A percentile compares a stretch with the other conserved stretches of the same genome.
phyloP scores from a whole-genome alignment of 2,888 invertebrate species.

The Nebria salina region DNA sequence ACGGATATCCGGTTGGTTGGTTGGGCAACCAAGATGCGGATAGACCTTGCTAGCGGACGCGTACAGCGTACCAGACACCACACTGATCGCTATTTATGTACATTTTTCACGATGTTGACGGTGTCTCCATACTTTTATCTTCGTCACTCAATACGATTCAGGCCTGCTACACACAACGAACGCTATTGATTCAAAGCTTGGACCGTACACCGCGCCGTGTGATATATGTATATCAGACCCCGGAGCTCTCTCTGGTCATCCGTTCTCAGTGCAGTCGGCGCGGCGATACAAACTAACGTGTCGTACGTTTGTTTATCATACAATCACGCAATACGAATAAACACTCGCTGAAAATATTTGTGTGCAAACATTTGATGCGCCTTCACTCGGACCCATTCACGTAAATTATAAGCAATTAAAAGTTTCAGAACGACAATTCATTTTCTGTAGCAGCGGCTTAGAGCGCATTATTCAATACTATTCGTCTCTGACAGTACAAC shows the following conservation, averaged over 20 bases:
- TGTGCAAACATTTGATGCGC: not conserved
- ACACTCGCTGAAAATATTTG: not conserved
- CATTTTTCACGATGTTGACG: constrained; percentile 57
- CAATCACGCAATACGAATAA: not conserved
- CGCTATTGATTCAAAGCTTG: constrained; percentile 61
- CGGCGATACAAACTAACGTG: not conserved
- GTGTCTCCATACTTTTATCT: constrained; percentile 58
- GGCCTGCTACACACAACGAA: constrained; percentile 54
- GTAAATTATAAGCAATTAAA: constrained; percentile 60
- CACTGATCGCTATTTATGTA: constrained; percentile 52
- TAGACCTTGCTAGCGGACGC: constrained; percentile 4
- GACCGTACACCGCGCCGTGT: constrained; percentile 55
- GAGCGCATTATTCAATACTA: constrained; percentile 14
- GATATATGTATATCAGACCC: constrained; percentile 57
- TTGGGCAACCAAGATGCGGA: constrained; percentile 9
- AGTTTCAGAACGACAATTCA: constrained; percentile 57
- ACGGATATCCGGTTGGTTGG: constrained; percentile 8
- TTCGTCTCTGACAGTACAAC: constrained; percentile 19
- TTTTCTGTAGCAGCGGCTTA: constrained; percentile 23
- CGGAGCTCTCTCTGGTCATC: constrained; percentile 55
- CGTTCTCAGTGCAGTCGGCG: constrained; percentile 50
- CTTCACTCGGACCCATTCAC: constrained; percentile 31
- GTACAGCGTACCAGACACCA: constrained; percentile 15
- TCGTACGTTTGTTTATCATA: not conserved
- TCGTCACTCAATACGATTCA: constrained; percentile 57